These are phyloP conservation scores for Dasypus novemcinctus DNA, from an alignment of 2,113 vertebrate species.

Conservation along the genomic window DNA sequence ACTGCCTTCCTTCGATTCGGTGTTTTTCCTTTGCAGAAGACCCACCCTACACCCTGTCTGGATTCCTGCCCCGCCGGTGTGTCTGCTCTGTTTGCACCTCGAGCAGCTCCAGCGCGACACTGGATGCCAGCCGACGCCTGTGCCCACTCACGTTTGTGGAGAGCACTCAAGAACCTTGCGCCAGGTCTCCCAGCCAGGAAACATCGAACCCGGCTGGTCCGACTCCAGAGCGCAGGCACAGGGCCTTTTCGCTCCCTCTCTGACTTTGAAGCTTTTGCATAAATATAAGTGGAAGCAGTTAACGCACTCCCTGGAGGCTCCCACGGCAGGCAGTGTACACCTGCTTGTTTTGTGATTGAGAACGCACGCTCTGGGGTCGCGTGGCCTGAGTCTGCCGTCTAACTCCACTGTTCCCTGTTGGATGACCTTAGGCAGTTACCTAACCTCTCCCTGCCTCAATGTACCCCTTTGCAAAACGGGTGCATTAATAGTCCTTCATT, in stretches of 20 bases:
- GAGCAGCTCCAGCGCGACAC: background rate
- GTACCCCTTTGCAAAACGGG: background rate
- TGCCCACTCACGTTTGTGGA: rapidly evolving
- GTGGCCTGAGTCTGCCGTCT: background rate
- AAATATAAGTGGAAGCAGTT: background rate
- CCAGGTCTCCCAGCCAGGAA: background rate
- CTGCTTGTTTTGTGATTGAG: background rate
- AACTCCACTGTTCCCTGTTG: background rate
- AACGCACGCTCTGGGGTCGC: rapidly evolving
- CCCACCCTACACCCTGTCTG: background rate
- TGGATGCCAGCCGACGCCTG: rapidly evolving
- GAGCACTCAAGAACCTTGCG: background rate
- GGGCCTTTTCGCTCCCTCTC: background rate
- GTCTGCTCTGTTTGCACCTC: background rate
- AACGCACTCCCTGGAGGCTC: background rate
- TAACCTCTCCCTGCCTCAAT: background rate
- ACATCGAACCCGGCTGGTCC: rapidly evolving
- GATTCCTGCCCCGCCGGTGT: background rate
- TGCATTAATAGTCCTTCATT: background rate
- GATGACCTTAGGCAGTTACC: background rate
- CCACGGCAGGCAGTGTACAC: background rate
- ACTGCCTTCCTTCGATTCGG: background rate
- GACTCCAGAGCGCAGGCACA: background rate
- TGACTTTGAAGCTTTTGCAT: background rate
- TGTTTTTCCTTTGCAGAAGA: background rate